Evolutionary conservation across 2,113 vertebrate species (phyloP).

Genomic region (Rhabdomys dilectus): DNA sequence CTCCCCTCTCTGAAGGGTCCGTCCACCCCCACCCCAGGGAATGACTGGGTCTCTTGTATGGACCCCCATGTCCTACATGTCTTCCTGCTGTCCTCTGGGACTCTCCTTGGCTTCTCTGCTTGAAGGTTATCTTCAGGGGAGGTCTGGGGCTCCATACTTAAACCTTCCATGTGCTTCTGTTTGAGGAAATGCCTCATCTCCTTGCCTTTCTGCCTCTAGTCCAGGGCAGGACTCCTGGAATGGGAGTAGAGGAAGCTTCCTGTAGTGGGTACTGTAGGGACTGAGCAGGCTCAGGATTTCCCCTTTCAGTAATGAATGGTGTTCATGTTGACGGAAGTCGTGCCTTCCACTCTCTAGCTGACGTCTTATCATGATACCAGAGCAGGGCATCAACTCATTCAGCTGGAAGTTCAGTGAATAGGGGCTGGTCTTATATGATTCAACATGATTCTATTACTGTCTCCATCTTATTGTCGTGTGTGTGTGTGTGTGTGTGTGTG

Average conservation of each 20-base stretch:
- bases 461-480: background rate
- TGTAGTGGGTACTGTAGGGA: background rate
- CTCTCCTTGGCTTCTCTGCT: background rate
- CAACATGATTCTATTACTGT: background rate
- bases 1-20: background rate
- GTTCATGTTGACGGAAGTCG: too few relatives aligned
- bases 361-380: fast-evolving
- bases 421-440: background rate
- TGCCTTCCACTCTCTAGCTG: background rate
- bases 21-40: background rate
- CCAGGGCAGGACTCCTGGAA: background rate
- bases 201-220: background rate
- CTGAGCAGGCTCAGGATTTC: background rate
- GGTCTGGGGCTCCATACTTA: background rate
- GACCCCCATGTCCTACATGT: too few relatives aligned
- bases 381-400: background rate
- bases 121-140: background rate
- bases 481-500: background rate
- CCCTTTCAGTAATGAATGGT: background rate
- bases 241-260: background rate
- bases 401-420: background rate
- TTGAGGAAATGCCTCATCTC: background rate
- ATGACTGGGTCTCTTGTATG: background rate
- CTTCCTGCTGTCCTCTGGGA: background rate
- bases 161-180: background rate